Conservation (phyloP, 2,113 vertebrate species). For the Ovibos moschatus region DNA sequence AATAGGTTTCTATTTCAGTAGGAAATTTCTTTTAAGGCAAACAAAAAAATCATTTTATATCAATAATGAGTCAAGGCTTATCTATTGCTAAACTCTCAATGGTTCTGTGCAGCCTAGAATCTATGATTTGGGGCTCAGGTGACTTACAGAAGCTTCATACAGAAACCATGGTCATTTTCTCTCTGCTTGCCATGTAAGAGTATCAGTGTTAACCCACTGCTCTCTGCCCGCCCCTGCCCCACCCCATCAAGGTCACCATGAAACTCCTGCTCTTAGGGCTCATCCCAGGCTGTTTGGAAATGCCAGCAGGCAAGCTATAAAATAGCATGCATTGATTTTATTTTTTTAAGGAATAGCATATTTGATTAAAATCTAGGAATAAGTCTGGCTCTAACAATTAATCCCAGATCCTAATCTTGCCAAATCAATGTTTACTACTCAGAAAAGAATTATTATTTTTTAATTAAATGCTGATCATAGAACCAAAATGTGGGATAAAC, state of each 20-base stretch:
- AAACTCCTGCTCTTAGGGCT: background rate
- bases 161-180: background rate
- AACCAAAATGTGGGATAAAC: conserved; percentile 12
- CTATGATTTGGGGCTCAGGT: background rate
- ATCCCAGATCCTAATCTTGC: background rate
- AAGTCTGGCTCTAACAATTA: background rate
- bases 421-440: background rate
- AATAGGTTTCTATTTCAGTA: background rate
- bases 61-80: background rate
- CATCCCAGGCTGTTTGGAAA: background rate
- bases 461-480: background rate
- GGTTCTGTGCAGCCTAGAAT: background rate
- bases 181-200: background rate
- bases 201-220: rapidly evolving
- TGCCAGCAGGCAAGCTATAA: background rate
- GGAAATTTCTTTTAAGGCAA: background rate
- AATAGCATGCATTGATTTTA: background rate
- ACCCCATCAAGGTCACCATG: background rate
- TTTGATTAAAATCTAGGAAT: background rate
- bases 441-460: background rate
- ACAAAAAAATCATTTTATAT: background rate
- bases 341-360: background rate
- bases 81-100: background rate
- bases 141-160: background rate
- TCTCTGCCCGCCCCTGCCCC: rapidly evolving